Evolutionary conservation across 1,140 invertebrate species (phyloP).

Genomic region (Pinna nobilis): DNA sequence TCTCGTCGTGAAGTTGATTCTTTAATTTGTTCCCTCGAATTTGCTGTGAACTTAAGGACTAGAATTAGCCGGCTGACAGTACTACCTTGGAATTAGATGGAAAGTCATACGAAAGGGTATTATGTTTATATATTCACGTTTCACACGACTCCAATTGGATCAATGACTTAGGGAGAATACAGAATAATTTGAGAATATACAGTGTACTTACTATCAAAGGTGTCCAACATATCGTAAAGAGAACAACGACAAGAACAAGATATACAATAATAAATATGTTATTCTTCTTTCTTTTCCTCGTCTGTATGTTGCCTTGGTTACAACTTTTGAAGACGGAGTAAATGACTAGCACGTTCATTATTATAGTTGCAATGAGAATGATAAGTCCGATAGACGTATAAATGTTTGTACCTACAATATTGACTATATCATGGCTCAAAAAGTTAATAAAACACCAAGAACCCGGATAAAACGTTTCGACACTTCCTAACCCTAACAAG

Average conservation of each 20-base stretch:
- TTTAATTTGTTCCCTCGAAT: too few species aligned
- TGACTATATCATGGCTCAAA: conserved; percentile 30
- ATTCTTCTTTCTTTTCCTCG: background rate
- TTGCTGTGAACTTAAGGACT: too few species aligned
- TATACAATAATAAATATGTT: background rate
- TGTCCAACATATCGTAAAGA: background rate
- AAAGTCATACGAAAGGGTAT: too few species aligned
- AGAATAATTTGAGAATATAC: background rate
- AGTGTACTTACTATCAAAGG: conserved; percentile 1
- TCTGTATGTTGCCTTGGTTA: background rate
- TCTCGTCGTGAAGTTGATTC: too few species aligned
- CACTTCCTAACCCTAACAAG: conserved; percentile 67
- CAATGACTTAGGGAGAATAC: background rate
- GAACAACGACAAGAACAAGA: background rate
- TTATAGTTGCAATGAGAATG: conserved; percentile 60
- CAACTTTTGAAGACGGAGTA: background rate
- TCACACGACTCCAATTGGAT: too few species aligned
- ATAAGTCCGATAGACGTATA: conserved; percentile 62
- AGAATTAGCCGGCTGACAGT: too few species aligned
- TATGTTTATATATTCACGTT: too few species aligned
- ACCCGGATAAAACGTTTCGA: conserved; percentile 64
- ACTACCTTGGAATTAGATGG: too few species aligned
- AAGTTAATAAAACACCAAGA: conserved; percentile 75
- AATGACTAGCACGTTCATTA: conserved; percentile 24
- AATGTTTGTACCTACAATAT: conserved; percentile 55